Conservation (phyloP, 2,113 vertebrate genomes). For the Spilogale gracilis region DNA sequence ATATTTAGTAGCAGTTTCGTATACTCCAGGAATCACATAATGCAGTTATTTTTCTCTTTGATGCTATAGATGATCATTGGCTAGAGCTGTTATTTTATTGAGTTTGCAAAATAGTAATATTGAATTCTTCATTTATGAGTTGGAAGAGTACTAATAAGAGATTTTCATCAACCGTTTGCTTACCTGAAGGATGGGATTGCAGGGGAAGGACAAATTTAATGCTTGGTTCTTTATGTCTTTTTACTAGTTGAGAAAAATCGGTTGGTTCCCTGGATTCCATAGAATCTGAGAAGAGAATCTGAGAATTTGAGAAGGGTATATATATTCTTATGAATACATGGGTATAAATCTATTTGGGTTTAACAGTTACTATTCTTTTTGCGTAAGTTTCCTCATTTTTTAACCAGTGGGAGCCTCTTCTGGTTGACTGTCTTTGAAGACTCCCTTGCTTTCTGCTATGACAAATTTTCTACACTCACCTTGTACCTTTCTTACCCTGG, state of each 20-base stretch:
- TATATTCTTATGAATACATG: not conserved
- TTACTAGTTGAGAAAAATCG: not conserved
- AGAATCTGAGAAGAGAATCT: not conserved
- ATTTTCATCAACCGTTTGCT: not conserved
- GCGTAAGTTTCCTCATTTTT: not conserved
- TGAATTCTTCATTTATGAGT: not conserved
- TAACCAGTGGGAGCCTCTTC: not conserved
- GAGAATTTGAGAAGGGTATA: too few relatives aligned
- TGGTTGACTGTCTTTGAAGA: not conserved
- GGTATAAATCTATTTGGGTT: not conserved
- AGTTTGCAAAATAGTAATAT: not conserved
- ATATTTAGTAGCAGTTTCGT: not conserved
- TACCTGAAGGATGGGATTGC: not conserved
- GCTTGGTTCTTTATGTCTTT: not conserved
- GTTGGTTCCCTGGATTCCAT: not conserved
- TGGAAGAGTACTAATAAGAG: not conserved
- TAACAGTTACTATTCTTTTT: not conserved
- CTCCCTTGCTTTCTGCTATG: not conserved
- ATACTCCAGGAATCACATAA: not conserved
- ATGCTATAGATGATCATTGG: not conserved
- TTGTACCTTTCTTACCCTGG: not conserved
- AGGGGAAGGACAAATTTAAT: not conserved
- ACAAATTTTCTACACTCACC: not conserved
- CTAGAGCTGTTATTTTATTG: not conserved
- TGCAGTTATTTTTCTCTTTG: not conserved